Evolutionary conservation across 2,113 vertebrate species (phyloP), one percentile per base, ranked within the genome.

Genomic region (Chunga burmeisteri): DNA sequence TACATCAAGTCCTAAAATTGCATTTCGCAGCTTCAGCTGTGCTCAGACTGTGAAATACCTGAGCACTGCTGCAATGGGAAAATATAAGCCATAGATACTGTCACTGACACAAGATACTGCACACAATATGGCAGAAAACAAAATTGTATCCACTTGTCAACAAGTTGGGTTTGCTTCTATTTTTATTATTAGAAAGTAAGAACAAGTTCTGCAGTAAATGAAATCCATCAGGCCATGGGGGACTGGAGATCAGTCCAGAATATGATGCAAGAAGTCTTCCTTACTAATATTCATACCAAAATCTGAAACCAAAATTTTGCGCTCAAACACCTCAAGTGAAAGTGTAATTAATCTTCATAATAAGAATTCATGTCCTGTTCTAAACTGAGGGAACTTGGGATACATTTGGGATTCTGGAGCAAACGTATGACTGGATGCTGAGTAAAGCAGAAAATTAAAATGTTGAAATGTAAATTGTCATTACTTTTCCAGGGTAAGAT

Each of bases 21-120:
- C 23, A 20, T 78, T 88, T 82, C 14, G 4, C 47, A 81, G 77
- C 56, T 73, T 86, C 26, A 6, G 46, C 47, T 71, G 63, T 38
- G 77, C 46, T 86, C 77, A 74, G 59, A 42, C 82, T 86, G n/a
- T 22, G 80, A 93, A 81, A 97, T 92, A 95, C 88, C 94, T 92
- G 77, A 92, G 77, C 34, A 6, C 47, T 92, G 83, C 75, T 81
- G 95, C 92, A 96, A 93, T 42, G 75, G 88, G 95, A 90, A 96
- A 92, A 92, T 56, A 40, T 11, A 84, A 89, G 44, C 56, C 86
- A 72, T 11, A 67, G 81, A 36, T 87, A 38, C 4, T 88, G 82
- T 68, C 86, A 32, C 82, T 88, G 94, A 93, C 88, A 92, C 40
- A 58, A 70, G 75, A 90, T 34, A 73, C 59, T 49, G 72, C 67